phyloP scores from a whole-genome alignment of 2,113 vertebrate genomes.

The Hemichromis elongatus region DNA sequence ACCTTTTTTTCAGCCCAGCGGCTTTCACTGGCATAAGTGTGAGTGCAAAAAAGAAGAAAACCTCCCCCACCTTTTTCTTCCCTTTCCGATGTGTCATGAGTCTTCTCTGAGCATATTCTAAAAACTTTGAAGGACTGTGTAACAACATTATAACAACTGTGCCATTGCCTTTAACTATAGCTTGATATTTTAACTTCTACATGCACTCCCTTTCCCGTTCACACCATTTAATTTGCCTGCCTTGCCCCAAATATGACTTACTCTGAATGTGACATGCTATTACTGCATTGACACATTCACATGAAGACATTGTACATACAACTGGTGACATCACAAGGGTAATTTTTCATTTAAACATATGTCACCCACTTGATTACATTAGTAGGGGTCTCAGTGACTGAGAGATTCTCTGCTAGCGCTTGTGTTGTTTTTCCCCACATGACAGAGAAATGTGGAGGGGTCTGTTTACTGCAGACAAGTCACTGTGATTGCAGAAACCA shows the following conservation, averaged over 20 bases:
- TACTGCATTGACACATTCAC: background rate
- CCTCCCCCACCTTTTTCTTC: background rate
- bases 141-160: background rate
- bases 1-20: background rate
- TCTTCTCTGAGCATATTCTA: background rate
- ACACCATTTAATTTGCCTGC: background rate
- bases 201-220: background rate
- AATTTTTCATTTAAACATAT: background rate
- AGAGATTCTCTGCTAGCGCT: background rate
- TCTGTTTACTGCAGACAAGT: conserved; percentile 47
- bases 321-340: background rate
- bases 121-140: background rate
- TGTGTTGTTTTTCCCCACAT: background rate
- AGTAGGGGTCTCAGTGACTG: background rate
- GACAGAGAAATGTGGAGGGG: background rate
- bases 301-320: background rate
- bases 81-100: background rate
- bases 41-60: background rate
- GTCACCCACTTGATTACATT: background rate
- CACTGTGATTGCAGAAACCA: conserved; percentile 50
- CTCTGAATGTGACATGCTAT: background rate
- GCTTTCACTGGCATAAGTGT: background rate
- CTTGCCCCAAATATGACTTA: background rate
- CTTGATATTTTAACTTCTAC: background rate
- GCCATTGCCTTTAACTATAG: background rate